These are phyloP conservation scores for Enhydra lutris DNA, from an alignment of 2,113 vertebrate species.

Conservation along the genomic window DNA sequence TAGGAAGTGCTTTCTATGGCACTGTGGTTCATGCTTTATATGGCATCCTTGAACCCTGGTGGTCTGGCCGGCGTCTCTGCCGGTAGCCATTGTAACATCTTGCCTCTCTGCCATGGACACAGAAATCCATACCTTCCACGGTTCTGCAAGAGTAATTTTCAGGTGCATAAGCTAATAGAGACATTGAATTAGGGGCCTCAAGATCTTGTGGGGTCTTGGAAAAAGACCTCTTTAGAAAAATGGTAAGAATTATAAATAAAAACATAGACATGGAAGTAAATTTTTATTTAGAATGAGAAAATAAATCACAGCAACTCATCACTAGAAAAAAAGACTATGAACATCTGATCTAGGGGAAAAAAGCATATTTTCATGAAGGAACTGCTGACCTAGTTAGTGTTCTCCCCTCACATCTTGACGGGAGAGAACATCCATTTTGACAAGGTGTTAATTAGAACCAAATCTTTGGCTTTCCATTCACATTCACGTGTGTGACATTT, in stretches of 20 bases:
- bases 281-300: constrained; percentile 17
- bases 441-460: neutral
- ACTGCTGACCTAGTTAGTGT: neutral
- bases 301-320: neutral
- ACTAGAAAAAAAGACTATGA: neutral
- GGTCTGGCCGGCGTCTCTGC: neutral
- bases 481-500: neutral
- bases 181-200: neutral
- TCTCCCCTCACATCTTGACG: neutral
- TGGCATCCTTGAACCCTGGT: neutral
- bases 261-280: neutral
- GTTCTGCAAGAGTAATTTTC: neutral
- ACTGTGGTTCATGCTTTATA: neutral
- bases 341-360: neutral
- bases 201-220: neutral
- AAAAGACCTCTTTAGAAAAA: neutral
- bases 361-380: neutral
- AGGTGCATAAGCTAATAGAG: neutral
- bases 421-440: neutral
- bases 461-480: neutral
- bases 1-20: neutral
- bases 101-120: neutral
- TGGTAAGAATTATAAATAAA: neutral
- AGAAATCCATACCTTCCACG: neutral
- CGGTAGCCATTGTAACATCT: neutral